Percentiles rank a stretch among this genome's conserved stretches.
Conservation (phyloP, 2,797 vertebrate species). For the Acanthurus tractus region DNA sequence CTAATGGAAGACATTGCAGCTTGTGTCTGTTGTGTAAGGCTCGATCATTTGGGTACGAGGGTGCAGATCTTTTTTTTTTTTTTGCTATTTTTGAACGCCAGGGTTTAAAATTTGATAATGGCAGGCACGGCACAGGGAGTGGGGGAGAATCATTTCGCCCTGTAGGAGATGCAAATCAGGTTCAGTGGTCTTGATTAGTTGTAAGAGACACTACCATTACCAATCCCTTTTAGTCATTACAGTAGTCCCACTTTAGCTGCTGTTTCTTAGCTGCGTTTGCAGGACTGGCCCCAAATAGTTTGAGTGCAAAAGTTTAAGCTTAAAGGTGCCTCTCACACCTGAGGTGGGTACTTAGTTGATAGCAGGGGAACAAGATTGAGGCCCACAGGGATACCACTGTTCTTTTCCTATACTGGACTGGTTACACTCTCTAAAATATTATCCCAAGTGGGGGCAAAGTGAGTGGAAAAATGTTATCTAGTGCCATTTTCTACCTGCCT, state of each 20-base stretch:
- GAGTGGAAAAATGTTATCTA: conserved; percentile 53
- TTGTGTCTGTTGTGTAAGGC: not conserved
- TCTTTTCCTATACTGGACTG: conserved; percentile 21
- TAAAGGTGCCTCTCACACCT: conserved; percentile 23
- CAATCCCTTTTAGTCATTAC: conserved; percentile 1
- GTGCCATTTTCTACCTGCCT: conserved; percentile 49
- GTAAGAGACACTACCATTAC: not conserved
- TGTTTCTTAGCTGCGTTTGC: conserved; percentile 9
- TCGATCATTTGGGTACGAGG: not conserved
- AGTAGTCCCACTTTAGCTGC: not conserved
- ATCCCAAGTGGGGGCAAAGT: conserved; percentile 29
- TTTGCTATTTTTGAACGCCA: not conserved
- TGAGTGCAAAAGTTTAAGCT: conserved; percentile 23
- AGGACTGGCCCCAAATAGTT: conserved; percentile 3
- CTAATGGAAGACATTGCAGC: not conserved
- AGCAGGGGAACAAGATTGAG: conserved; percentile 25
- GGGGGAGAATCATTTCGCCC: not conserved
- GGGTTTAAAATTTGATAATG: not conserved
- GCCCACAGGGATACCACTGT: conserved; percentile 12
- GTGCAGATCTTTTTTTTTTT: not conserved
- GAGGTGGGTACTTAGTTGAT: conserved; percentile 34
- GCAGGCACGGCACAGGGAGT: not conserved
- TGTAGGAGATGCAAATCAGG: not conserved
- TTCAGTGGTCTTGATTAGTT: not conserved
- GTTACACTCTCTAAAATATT: conserved; percentile 50